Evolutionary conservation across 2,888 invertebrate species (phyloP), one percentile per base, ranked within the genome.

Genomic region (Slavum lentiscoides): DNA sequence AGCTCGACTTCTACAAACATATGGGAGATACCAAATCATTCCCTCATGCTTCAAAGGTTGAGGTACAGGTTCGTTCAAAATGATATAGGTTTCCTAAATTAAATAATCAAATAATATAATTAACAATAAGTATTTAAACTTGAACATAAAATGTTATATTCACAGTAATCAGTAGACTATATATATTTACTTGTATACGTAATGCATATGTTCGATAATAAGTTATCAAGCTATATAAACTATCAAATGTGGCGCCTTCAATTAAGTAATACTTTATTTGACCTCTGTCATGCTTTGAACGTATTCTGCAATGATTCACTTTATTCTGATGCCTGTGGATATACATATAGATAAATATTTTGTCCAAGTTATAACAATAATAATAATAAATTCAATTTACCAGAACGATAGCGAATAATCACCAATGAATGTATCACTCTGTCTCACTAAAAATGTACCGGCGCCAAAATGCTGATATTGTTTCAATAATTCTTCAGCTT

Each of bases 391-490:
- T 76, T 81, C 30, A 58, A 84, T 86, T 85, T 85, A 89, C 96
- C 95, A 95, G 87, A 98, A 97, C 0, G 97, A 97, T 43, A 98
- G 88, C 83, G 96, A 96, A 86, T 96, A 97, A 87, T 97, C 97
- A 0, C 97, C 97, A 0, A 97, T 95, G 87, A 97, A 97, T 0
- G 97, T 97, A 43, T 96, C 96, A 86, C 97, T 96, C 84, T 96
- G 95, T 53, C 97, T 89, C 0, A 98, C 97, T 49, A 97, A 89
- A 86, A 97, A 97, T 0, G 96, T 95, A 0, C 96, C 97, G 86
- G 96, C 95, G 0, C 96, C 96, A 6, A 96, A 88, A 86, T 93
- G 90, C 0, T 94, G 90, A 86, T 95, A 94, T 9, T 90, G 89
- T 80, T 90, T 89, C 15, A 97, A 87, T 55, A 95, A 85, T 83